Evolutionary conservation across 2,888 invertebrate species (phyloP), one percentile per base, ranked within the genome.

Genomic region (Leucophenga maculata): DNA sequence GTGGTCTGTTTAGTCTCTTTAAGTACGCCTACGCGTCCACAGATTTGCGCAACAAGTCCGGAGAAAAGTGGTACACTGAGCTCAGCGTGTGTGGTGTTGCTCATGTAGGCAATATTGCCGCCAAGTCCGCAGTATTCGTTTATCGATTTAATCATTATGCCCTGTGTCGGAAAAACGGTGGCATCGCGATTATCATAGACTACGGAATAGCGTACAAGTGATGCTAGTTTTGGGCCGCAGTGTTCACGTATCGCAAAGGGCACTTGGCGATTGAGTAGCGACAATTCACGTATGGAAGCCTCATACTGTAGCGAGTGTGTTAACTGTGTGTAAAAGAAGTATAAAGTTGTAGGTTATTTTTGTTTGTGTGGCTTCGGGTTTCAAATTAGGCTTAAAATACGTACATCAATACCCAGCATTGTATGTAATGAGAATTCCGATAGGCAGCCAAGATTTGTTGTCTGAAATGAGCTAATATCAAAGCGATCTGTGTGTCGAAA

Each of bases 271-370:
- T 92, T 93, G 13, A 95, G 89, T 13, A 94, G 91, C 9, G 92
- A 90, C 6, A 96, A 90, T 77, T 97, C 94, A 74, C 98, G 91
- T 86, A 96, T 94, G 3, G 93, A 90, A 0, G 93, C 95, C 88
- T 97, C 97, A 92, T 96, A 97, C 83, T 96, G 95, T 67, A 98
- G 84, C 80, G 93, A 94, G 88, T 98, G 97, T 71, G 92, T 93
- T 1, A 95, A 90, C 93, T 93, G 87, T 67, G 82, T 85, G 22
- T 48, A 64, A 16, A 31, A n/a, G 1, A 18, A 18, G 22, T 48
- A 64, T 9, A 31, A n/a, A 16, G 26, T 26, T 3, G 18, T 18
- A 54, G 18, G 0, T 0, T 1, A 11, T n/a, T n/a, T n/a, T n/a
- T n/a, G n/a, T n/a, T n/a, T n/a, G n/a, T n/a, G n/a, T n/a, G n/a